phyloP scores from a whole-genome alignment of 2,797 vertebrate species.

The Harpagifer antarcticus region DNA sequence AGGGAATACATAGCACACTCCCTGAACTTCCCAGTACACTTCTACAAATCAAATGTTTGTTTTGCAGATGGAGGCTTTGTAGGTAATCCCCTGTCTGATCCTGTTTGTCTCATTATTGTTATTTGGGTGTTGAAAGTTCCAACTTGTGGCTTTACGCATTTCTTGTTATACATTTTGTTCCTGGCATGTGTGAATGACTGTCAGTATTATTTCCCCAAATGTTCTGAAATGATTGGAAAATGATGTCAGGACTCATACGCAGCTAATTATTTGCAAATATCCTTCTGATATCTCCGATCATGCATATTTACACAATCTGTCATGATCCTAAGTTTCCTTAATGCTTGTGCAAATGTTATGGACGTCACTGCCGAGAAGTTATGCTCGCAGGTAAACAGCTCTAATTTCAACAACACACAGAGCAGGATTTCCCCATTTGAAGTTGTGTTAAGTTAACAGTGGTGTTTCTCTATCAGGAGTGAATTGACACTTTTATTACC shows the following conservation, averaged over 20 bases:
- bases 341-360: slow-evolving; percentile 20
- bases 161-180: not conserved
- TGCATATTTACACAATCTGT: slow-evolving; percentile 16
- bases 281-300: not conserved
- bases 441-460: not conserved
- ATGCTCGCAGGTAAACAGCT: not conserved
- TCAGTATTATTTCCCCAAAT: not conserved
- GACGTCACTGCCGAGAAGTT: not conserved
- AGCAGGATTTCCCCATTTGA: not conserved
- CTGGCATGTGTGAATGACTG: not conserved
- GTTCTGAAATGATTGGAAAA: not conserved
- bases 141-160: not conserved
- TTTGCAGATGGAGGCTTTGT: not conserved
- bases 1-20: not conserved
- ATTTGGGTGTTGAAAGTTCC: not conserved
- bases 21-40: not conserved
- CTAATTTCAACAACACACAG: not conserved
- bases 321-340: slow-evolving; percentile 10
- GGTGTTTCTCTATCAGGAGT: not conserved
- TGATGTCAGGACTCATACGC: not conserved
- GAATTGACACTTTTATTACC: not conserved
- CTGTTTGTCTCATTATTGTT: not conserved
- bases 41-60: not conserved
- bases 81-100: not conserved
- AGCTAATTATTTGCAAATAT: slow-evolving; percentile 7